These are phyloP conservation scores for Heliocidaris tuberculata DNA, from an alignment of 35 echinoderm and acorn worm genomes.

Conservation along the genomic window DNA sequence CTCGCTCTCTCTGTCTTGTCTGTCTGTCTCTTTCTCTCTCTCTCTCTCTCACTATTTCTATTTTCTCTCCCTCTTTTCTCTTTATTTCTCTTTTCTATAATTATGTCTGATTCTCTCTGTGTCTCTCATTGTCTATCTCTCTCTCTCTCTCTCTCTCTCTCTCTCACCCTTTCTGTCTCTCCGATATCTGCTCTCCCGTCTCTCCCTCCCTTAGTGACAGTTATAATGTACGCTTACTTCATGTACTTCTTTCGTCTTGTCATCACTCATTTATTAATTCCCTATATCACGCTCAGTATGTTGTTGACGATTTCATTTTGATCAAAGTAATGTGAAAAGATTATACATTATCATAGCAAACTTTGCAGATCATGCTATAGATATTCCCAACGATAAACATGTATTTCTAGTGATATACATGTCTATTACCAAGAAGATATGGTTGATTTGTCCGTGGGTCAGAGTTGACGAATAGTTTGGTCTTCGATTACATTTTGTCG, in stretches of 20 bases:
- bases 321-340: no score
- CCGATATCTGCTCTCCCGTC: no score
- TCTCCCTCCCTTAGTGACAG: no score
- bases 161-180: no score
- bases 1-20: no score
- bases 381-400: not conserved
- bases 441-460: slow-evolving; percentile 8
- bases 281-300: no score
- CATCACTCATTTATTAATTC: not conserved
- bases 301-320: no score
- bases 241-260: not conserved
- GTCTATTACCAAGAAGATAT: not conserved
- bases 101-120: not conserved
- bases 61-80: not conserved
- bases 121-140: no score
- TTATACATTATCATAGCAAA: no score
- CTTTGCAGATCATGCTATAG: not conserved
- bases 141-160: no score
- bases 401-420: not conserved
- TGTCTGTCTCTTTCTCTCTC: no score
- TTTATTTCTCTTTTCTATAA: not conserved
- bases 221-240: not conserved
- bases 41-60: no score
- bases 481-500: slow-evolving; percentile 4
- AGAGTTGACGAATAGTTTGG: not conserved